Evolutionary conservation across 2,113 vertebrate genomes (phyloP).

Genomic region (Micronisus gabar): DNA sequence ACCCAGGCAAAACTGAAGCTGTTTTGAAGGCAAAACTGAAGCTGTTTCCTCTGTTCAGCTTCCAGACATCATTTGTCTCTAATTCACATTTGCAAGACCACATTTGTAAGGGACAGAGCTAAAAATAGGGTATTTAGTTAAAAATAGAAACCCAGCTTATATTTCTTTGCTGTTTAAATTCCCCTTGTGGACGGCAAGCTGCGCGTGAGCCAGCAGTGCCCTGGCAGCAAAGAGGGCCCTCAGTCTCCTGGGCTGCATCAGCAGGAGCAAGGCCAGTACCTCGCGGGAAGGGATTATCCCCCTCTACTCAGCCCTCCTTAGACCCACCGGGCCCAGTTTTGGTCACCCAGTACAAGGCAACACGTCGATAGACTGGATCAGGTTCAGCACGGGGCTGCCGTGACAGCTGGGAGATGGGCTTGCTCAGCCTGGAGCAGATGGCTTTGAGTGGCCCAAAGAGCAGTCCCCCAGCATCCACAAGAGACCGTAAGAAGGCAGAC

Average conservation of each 20-base stretch:
- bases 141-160: not conserved
- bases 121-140: not conserved
- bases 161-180: not conserved
- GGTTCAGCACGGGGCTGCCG: not conserved
- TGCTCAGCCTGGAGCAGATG: not conserved
- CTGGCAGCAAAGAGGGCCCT: not conserved
- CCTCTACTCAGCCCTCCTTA: not conserved
- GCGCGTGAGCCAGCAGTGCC: not conserved
- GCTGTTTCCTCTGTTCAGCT: not conserved
- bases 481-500: not conserved
- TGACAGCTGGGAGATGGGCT: not conserved
- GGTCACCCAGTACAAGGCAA: not conserved
- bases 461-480: not conserved
- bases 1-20: not conserved
- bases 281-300: not conserved
- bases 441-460: not conserved
- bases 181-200: not conserved
- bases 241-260: not conserved
- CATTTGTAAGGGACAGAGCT: not conserved
- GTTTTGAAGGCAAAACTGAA: not conserved
- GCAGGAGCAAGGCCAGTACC: not conserved
- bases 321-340: not conserved
- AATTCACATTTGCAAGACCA: not conserved
- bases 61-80: not conserved
- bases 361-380: not conserved